phyloP scores from a whole-genome alignment of 2,113 vertebrate genomes.

The Deroptyus accipitrinus region DNA sequence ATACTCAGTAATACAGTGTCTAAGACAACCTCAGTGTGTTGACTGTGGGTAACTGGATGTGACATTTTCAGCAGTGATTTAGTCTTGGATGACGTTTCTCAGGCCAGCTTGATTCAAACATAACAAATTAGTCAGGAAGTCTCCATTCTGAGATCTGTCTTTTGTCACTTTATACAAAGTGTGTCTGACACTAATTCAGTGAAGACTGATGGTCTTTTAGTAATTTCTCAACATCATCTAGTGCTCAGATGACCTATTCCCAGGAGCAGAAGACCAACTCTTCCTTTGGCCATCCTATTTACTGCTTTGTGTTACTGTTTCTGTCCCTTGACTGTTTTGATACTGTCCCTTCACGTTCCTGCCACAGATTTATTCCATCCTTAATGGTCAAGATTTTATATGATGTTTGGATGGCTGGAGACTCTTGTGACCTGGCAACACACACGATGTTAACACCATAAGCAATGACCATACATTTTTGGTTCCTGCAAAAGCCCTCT shows the following conservation, averaged over 20 bases:
- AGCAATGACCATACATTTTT: not conserved
- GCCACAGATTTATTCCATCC: not conserved
- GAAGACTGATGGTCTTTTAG: not conserved
- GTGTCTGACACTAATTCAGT: not conserved
- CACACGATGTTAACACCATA: not conserved
- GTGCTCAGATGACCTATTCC: not conserved
- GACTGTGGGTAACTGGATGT: not conserved
- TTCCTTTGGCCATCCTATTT: not conserved
- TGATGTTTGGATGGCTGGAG: not conserved
- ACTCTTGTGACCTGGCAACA: not conserved
- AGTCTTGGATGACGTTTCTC: not conserved
- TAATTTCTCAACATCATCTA: not conserved
- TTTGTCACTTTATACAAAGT: not conserved
- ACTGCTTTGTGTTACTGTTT: not conserved
- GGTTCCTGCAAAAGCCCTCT: not conserved
- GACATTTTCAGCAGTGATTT: not conserved
- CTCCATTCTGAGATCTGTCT: not conserved
- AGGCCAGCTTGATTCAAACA: not conserved
- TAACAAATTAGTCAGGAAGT: not conserved
- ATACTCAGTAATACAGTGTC: not conserved
- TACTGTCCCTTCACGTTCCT: not conserved
- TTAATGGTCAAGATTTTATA: not conserved
- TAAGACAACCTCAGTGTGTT: not conserved
- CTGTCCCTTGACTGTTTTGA: not conserved
- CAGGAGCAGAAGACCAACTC: not conserved